Base-by-base conservation (phyloP, 1,140 invertebrate genomes). In the Drosophila tani region DNA sequence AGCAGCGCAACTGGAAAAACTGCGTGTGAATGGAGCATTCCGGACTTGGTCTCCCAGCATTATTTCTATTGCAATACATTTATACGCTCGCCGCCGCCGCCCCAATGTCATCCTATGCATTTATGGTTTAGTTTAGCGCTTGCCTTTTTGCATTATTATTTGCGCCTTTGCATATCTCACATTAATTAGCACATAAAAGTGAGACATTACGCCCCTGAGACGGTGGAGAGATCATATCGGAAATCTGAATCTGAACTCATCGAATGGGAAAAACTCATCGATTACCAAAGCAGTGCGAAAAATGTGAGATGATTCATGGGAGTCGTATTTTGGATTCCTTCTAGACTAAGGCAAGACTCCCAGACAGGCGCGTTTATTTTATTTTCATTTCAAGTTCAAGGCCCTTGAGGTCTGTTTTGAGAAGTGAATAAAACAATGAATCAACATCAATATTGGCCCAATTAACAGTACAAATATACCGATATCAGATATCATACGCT, bases 41-140 rank as follows among this genome's bases (percentile, higher is more conserved):
- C 59, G 53, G 43, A 50, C 35, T 53, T 69, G 75, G 60, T 62
- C 51, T 62, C 51, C 43, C 59, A 60, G 59, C 38, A 60, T 49
- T 46, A 59, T 53, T 58, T 50, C 32, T 43, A 49, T 14, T 59
- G n/a, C n/a, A n/a, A n/a, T n/a, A 7, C 15, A 58, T 43, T 40
- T 19, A 45, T 57, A 17, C 35, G 7, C 43, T 71, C 64, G 15
- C 32, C 57, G 50, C 32, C 57, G 50, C 45, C 53, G 17, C 56
- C 75, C 77, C 77, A 88, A 87, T 87, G 83, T 83, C 84, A 88
- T 62, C 64, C 40, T 43, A 40, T 59, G 50, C 56, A 59, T 59
- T 71, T 66, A 82, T 82, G 73, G 56, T 76, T 55, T 21, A 65
- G 66, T 47, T 66, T 47, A 32, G 41, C 43, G 43, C 50, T 56